Evolutionary conservation across 2,797 vertebrate species (phyloP).

Genomic region (Platalea minor): DNA sequence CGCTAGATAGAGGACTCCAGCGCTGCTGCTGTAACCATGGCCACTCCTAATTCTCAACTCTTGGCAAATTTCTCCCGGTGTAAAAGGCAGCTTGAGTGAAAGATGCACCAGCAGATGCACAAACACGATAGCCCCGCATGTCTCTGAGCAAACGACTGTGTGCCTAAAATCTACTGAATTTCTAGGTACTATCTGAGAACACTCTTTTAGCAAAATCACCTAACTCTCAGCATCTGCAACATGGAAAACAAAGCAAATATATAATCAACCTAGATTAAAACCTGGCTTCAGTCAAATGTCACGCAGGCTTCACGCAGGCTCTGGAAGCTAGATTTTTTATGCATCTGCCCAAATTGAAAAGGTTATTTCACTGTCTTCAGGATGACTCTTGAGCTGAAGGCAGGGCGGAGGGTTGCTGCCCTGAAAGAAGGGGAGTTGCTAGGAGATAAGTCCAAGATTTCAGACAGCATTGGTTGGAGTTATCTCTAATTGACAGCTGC

Average conservation of each 20-base stretch:
- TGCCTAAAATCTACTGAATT: neutral
- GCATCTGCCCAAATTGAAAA: conserved; percentile 75
- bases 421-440: conserved; percentile 89
- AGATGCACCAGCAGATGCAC: conserved; percentile 8
- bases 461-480: conserved; percentile 82
- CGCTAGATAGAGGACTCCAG: conserved; percentile 23
- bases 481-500: conserved; percentile 99
- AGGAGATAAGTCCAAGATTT: conserved; percentile 91
- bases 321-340: conserved; percentile 63
- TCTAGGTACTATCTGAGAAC: neutral
- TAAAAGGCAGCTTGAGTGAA: neutral
- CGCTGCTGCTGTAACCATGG: conserved; percentile 60
- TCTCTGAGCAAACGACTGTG: neutral
- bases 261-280: conserved; percentile 40
- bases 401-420: conserved; percentile 74
- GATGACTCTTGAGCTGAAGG: conserved; percentile 76
- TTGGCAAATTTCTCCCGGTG: conserved; percentile 31
- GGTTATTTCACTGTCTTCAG: conserved; percentile 72
- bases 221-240: conserved; percentile 12
- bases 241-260: conserved; percentile 36
- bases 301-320: conserved; percentile 32
- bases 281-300: conserved; percentile 53
- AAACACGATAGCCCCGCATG: neutral
- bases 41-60: conserved; percentile 44
- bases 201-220: conserved; percentile 18